These are phyloP conservation scores for Toxostoma redivivum DNA, from an alignment of 2,113 vertebrate genomes.

Conservation along the genomic window DNA sequence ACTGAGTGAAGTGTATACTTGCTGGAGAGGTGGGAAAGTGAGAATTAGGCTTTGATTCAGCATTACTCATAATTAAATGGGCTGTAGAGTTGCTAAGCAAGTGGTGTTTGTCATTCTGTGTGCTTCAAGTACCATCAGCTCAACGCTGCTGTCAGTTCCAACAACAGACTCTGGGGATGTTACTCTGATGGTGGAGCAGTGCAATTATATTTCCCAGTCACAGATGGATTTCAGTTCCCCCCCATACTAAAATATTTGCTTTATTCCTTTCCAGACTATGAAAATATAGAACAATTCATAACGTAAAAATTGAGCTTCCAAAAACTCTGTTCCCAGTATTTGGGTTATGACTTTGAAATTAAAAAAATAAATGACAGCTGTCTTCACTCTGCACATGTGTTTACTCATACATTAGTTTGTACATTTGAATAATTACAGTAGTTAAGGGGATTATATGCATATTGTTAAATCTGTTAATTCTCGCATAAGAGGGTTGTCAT, in stretches of 20 bases:
- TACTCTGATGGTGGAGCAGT: background rate
- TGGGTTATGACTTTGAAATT: constrained; percentile 8
- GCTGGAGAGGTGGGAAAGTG: background rate
- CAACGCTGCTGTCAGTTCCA: background rate
- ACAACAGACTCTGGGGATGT: background rate
- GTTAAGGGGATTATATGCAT: background rate
- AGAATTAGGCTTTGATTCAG: background rate
- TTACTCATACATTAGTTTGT: background rate
- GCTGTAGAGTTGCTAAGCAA: background rate
- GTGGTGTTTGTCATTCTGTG: background rate
- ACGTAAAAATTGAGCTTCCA: background rate
- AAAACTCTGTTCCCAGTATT: background rate
- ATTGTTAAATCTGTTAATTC: background rate
- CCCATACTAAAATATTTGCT: constrained; percentile 33
- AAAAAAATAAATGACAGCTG: background rate
- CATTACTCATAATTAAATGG: background rate
- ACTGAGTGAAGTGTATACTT: background rate
- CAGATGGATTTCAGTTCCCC: constrained; percentile 11
- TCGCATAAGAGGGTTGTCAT: background rate
- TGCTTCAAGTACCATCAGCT: background rate
- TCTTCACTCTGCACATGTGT: background rate
- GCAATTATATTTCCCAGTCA: background rate
- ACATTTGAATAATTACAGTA: background rate
- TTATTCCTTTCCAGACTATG: constrained; percentile 8
- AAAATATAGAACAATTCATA: constrained; percentile 29